These are phyloP conservation scores for Epinephelus moara DNA, from an alignment of 2,113 vertebrate species.

Conservation along the genomic window DNA sequence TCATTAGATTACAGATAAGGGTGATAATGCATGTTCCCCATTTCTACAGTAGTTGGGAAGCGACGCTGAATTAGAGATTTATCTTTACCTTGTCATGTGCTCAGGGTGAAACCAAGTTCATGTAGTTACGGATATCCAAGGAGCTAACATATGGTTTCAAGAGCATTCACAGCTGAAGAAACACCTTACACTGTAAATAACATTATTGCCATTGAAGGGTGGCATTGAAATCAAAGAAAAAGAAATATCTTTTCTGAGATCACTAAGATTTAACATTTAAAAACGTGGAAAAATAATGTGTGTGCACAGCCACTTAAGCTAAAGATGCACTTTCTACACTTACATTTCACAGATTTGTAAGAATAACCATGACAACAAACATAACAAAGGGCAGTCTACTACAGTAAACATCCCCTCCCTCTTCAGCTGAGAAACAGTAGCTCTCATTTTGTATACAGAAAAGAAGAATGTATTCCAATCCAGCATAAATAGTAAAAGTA, in stretches of 20 bases:
- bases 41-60: constrained; percentile 34
- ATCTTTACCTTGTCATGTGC: constrained; percentile 5
- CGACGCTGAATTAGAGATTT: constrained; percentile 37
- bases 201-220: neutral
- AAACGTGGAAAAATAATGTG: neutral
- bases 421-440: neutral
- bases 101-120: constrained; percentile 74
- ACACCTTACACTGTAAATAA: neutral
- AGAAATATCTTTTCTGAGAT: neutral
- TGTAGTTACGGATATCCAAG: neutral
- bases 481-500: neutral
- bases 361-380: neutral
- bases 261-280: neutral
- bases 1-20: constrained; percentile 60
- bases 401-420: neutral
- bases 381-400: neutral
- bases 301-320: neutral
- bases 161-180: neutral
- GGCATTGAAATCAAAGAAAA: neutral
- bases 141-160: neutral
- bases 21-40: constrained; percentile 23
- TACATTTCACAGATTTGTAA: neutral
- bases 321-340: neutral
- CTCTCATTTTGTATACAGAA: neutral
- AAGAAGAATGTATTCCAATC: neutral